A percentile compares a stretch with the other conserved stretches of the same genome.
phyloP scores from a whole-genome alignment of 2,888 invertebrate species.

The Chrysodeixis includens region DNA sequence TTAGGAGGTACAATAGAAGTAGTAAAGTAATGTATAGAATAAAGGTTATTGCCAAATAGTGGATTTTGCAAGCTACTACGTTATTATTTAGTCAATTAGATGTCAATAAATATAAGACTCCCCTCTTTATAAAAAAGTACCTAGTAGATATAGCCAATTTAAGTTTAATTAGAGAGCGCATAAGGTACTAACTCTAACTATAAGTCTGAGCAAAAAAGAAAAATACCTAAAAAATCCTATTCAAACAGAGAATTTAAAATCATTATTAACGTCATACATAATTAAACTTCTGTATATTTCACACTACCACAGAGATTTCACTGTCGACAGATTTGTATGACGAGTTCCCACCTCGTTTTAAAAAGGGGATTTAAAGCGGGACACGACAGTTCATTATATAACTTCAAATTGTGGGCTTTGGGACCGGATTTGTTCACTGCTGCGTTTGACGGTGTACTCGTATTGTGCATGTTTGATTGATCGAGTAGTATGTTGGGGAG shows the following conservation, averaged over 20 bases:
- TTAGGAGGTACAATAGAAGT: neutral
- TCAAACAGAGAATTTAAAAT: too few species aligned
- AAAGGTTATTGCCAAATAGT: too few species aligned
- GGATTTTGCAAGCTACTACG: too few species aligned
- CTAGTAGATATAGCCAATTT: too few species aligned
- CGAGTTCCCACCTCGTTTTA: slow-evolving; percentile 41
- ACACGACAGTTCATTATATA: slow-evolving; percentile 50
- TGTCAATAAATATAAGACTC: too few species aligned
- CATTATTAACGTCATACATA: neutral
- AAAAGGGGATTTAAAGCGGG: slow-evolving; percentile 54
- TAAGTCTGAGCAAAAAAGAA: too few species aligned
- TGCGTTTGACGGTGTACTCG: slow-evolving; percentile 23
- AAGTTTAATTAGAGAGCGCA: too few species aligned
- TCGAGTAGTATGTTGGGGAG: slow-evolving; percentile 3
- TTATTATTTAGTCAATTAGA: too few species aligned
- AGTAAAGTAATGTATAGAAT: neutral
- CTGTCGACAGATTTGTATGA: slow-evolving; percentile 54
- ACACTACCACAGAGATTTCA: slow-evolving; percentile 29
- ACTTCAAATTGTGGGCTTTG: slow-evolving; percentile 42
- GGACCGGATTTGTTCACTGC: slow-evolving; percentile 13
- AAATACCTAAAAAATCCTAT: too few species aligned
- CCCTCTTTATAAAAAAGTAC: too few species aligned
- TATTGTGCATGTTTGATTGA: slow-evolving; percentile 10
- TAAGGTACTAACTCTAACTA: too few species aligned
- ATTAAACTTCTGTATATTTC: slow-evolving; percentile 26